These are phyloP conservation scores for Eupithecia insigniata DNA, from an alignment of 2,888 invertebrate species.

Conservation along the genomic window DNA sequence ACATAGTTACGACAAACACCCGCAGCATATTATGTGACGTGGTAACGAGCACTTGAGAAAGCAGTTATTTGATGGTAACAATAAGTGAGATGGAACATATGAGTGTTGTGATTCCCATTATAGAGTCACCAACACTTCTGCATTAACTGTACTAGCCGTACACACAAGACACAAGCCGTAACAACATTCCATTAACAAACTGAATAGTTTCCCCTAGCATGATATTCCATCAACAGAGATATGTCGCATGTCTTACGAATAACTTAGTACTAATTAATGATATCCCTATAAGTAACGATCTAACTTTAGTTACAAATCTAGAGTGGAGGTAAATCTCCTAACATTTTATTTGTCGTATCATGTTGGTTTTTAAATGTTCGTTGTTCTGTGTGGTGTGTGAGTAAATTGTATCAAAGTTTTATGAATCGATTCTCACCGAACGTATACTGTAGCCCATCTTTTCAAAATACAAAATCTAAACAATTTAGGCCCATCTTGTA, in stretches of 20 bases:
- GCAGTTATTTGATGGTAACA: too few relatives aligned
- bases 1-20: background rate
- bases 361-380: background rate
- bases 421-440: background rate
- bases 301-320: constrained; percentile 54
- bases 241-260: constrained; percentile 58
- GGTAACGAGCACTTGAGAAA: background rate
- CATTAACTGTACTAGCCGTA: background rate
- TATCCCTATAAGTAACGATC: constrained; percentile 58
- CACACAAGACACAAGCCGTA: background rate
- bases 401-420: background rate
- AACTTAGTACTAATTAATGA: constrained; percentile 44
- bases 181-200: constrained; percentile 23
- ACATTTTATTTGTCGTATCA: background rate
- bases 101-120: background rate
- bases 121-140: background rate
- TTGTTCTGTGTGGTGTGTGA: background rate
- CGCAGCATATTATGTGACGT: background rate
- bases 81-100: too few relatives aligned
- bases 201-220: constrained; percentile 28
- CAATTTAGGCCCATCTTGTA: constrained; percentile 1
- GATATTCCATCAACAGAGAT: constrained; percentile 51
- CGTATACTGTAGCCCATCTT: background rate
- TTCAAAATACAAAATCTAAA: background rate
- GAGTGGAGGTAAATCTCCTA: constrained; percentile 19